These are phyloP conservation scores for Cosmia trapezina DNA, from an alignment of 2,888 invertebrate genomes.

Conservation along the genomic window DNA sequence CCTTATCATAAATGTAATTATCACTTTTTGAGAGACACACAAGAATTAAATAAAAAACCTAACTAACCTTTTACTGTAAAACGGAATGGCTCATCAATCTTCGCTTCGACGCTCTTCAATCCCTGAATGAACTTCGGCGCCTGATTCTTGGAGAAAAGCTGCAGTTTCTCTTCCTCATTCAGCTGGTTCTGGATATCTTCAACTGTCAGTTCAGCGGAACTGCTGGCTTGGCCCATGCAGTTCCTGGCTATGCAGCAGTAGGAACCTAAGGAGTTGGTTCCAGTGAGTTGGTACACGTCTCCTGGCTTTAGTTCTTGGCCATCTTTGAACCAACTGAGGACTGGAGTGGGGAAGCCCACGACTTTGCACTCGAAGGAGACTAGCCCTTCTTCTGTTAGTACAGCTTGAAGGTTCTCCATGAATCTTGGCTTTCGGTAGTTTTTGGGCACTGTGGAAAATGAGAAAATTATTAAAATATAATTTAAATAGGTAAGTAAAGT, in stretches of 20 bases:
- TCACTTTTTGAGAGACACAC: neutral
- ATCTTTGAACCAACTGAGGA: conserved; percentile 97
- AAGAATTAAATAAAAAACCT: too few relatives aligned
- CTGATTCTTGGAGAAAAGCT: conserved; percentile 93
- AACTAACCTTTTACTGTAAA: conserved; percentile 94
- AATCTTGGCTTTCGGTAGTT: conserved; percentile 97
- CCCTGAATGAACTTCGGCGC: conserved; percentile 96
- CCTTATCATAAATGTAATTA: too few relatives aligned
- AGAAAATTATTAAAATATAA: neutral
- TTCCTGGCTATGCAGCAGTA: conserved; percentile 97
- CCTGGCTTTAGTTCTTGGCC: conserved; percentile 97
- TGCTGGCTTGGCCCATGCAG: conserved; percentile 97
- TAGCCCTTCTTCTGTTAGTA: conserved; percentile 97
- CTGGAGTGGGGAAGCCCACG: conserved; percentile 97
- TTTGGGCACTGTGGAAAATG: conserved; percentile 93
- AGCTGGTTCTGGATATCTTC: conserved; percentile 97
- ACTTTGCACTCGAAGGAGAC: conserved; percentile 98
- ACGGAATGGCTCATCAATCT: conserved; percentile 95
- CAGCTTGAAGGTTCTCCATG: conserved; percentile 96
- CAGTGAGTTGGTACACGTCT: conserved; percentile 97
- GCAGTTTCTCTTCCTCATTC: conserved; percentile 95
- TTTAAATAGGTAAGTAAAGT: neutral
- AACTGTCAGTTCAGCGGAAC: conserved; percentile 96
- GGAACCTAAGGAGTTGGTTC: conserved; percentile 96
- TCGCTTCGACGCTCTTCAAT: conserved; percentile 95